These are phyloP conservation scores for Forbesichthys agassizii DNA, from an alignment of 2,113 vertebrate species.

Conservation along the genomic window DNA sequence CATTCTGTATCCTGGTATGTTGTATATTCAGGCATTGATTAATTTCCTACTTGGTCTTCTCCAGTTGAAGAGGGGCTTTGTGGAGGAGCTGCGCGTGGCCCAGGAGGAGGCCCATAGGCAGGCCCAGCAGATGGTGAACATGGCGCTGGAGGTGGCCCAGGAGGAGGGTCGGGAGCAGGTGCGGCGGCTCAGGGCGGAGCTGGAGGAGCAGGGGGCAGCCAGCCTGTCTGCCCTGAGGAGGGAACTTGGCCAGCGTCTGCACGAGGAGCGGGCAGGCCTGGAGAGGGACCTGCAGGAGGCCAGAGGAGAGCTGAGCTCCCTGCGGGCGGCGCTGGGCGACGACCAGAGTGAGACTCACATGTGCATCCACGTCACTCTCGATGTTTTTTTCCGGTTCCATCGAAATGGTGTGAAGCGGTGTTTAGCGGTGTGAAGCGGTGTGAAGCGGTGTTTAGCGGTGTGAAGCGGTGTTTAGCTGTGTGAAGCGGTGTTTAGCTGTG, in stretches of 20 bases:
- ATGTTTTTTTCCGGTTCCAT: no score
- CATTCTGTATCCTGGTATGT: neutral
- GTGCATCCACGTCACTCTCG: no score
- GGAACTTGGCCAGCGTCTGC: conserved; percentile 36
- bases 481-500: no score
- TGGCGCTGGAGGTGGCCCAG: conserved; percentile 3
- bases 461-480: no score
- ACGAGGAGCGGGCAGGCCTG: conserved; percentile 64
- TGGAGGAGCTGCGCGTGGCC: conserved; percentile 59
- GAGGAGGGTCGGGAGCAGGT: conserved; percentile 53
- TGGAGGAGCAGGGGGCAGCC: conserved; percentile 55
- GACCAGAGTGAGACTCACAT: conserved; percentile 57
- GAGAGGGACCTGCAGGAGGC: conserved; percentile 74
- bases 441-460: no score
- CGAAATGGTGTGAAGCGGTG: no score
- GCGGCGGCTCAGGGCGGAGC: conserved; percentile 65
- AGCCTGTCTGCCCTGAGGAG: conserved; percentile 56
- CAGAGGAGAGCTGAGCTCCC: conserved; percentile 70
- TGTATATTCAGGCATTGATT: neutral
- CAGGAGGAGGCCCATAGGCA: conserved; percentile 60
- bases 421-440: no score
- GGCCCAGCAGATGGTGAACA: conserved; percentile 29
- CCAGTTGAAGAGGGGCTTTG: conserved; percentile 74
- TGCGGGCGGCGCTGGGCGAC: conserved; percentile 71
- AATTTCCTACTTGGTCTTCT: neutral